Evolutionary conservation across 2,797 vertebrate genomes (phyloP), one percentile per base, ranked within the genome.

Genomic region (Sebastes nivosus): DNA sequence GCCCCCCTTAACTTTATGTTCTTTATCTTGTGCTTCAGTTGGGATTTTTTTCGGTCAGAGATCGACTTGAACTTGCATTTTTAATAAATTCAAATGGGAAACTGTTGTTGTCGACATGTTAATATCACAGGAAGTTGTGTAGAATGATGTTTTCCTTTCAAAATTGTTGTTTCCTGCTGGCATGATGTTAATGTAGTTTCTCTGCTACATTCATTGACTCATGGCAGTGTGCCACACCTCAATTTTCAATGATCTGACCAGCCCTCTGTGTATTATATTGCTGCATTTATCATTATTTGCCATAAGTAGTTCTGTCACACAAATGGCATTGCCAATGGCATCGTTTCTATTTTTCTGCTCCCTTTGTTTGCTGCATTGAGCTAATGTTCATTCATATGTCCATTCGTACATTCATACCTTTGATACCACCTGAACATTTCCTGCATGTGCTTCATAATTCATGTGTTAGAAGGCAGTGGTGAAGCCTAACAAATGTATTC

Each of bases 241-340:
- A 57, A 52, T 72, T 46, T 64, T 46, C 72, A 82, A 54, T 38
- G 71, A 79, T 66, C 57, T 42, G 38, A 14, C 29, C 25, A 55
- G 54, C 63, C 38, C 24, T 54, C 61, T 42, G 57, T 29, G 57
- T 68, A 18, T 71, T 61, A 74, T 67, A 61, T 34, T 55, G 32
- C 67, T 52, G 12, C 63, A 70, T 87, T 75, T 61, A 77, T 84
- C 64, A 61, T 71, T 72, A 68, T 79, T 78, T 74, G 60, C 67
- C 65, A 52, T 34, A 67, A 81, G 52, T 75, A 63, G 68, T 84
- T 80, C 36, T 66, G 60, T 74, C 72, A 71, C 69, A 77, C 77
- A 83, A 84, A 77, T 58, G 59, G n/a, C 13, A 72, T 50, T 61
- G 27, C 61, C 83, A 52, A 2, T 81, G 75, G 27, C 42, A 77